These are phyloP conservation scores for Ricordea florida DNA, from an alignment of 92 coral and sea anemone genomes.

Conservation along the genomic window DNA sequence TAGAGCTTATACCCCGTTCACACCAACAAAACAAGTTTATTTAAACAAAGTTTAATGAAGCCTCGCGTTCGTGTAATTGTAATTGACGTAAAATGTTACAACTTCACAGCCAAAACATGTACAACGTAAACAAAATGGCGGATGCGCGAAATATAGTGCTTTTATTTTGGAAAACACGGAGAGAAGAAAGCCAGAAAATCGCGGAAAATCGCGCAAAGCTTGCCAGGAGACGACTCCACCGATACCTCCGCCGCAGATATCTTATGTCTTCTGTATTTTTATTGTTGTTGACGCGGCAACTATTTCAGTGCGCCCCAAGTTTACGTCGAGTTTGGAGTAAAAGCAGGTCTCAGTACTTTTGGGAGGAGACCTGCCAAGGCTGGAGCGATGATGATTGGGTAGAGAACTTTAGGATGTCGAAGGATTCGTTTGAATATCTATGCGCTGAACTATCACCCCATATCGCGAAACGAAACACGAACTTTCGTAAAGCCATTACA, in stretches of 20 bases:
- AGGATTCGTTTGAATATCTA: constrained; percentile 14
- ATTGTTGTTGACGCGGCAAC: neutral
- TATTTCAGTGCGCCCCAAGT: constrained; percentile 6
- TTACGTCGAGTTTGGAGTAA: constrained; percentile 6
- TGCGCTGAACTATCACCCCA: constrained; percentile 32
- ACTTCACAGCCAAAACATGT: no score
- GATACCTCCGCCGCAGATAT: no score
- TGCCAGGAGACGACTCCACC: neutral
- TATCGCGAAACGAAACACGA: constrained; percentile 22
- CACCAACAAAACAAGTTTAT: no score
- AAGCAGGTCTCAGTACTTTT: neutral
- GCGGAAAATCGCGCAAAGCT: neutral
- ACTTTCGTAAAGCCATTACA: constrained; percentile 37
- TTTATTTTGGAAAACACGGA: neutral
- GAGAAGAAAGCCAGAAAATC: neutral
- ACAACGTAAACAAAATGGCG: no score
- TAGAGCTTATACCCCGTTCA: no score
- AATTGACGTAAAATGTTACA: no score
- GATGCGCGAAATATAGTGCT: neutral
- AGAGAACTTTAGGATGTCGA: constrained; percentile 28
- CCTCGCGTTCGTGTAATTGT: no score
- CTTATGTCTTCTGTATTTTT: neutral
- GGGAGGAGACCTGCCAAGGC: constrained; percentile 10
- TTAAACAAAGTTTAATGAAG: no score
- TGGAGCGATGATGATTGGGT: constrained; percentile 35